A percentile compares a stretch with the other conserved stretches of the same genome.
phyloP scores from a whole-genome alignment of 1,140 invertebrate genomes.

The Acromyrmex echinatior region DNA sequence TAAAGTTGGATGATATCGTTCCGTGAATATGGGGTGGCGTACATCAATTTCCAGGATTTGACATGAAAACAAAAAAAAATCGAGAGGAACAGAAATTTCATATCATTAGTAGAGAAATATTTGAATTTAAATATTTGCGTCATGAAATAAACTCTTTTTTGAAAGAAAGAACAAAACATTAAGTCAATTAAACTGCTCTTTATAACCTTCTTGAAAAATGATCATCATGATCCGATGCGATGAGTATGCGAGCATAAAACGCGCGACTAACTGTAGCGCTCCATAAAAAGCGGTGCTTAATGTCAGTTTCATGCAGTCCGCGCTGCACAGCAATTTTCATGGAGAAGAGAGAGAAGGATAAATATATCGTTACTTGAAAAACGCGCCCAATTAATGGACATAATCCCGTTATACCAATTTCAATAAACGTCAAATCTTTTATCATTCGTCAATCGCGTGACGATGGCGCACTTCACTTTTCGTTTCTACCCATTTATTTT shows the following conservation, averaged over 20 bases:
- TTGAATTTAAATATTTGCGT: not conserved
- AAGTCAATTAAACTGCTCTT: slow-evolving; percentile 22
- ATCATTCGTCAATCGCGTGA: slow-evolving; percentile 35
- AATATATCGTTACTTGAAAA: slow-evolving; percentile 30
- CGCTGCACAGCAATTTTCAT: slow-evolving; percentile 15
- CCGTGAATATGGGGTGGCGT: not conserved
- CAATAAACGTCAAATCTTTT: slow-evolving; percentile 42
- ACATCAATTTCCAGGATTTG: not conserved
- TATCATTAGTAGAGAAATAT: not conserved
- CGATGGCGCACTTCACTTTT: not conserved
- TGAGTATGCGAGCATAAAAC: slow-evolving; percentile 36
- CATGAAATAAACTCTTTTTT: not conserved
- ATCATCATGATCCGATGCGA: slow-evolving; percentile 20
- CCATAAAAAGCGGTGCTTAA: slow-evolving; percentile 50
- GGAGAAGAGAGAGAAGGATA: not conserved
- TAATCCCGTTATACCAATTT: slow-evolving; percentile 45
- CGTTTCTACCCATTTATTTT: not conserved
- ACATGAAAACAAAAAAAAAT: not conserved
- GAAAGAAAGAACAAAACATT: not conserved
- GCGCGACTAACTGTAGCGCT: not conserved
- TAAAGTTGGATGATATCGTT: slow-evolving; percentile 3
- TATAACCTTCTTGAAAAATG: slow-evolving; percentile 19
- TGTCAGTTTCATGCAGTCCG: slow-evolving; percentile 45
- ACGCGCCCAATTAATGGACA: slow-evolving; percentile 39
- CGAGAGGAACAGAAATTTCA: not conserved